Evolutionary conservation across 2,797 vertebrate species (phyloP).

Genomic region (Molossus molossus): DNA sequence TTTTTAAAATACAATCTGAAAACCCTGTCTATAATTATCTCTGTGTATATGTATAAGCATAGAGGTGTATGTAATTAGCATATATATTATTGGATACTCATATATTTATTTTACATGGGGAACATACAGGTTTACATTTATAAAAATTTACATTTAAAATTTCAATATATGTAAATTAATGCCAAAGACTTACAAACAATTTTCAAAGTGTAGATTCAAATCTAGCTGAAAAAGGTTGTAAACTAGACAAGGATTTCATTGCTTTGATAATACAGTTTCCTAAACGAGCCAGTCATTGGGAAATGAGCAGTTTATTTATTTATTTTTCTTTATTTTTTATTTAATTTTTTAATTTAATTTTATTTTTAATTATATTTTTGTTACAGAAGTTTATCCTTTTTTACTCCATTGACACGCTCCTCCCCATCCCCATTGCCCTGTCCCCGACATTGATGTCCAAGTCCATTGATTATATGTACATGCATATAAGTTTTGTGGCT

Average conservation of each 20-base stretch:
- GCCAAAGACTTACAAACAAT: slow-evolving; percentile 27
- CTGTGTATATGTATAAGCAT: background rate
- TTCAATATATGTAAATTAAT: slow-evolving; percentile 34
- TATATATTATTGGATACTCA: background rate
- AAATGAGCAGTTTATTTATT: slow-evolving; percentile 22
- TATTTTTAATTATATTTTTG: no score
- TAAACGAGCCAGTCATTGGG: slow-evolving; percentile 61
- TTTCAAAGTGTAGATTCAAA: slow-evolving; percentile 42
- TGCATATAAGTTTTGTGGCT: no score
- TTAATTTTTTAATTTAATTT: no score
- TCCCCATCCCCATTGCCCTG: no score
- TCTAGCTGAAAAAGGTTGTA: slow-evolving; percentile 35
- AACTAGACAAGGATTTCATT: slow-evolving; percentile 49
- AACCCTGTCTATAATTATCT: background rate
- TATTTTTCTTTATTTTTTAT: no score
- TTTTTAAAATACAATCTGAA: background rate
- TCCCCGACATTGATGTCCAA: no score
- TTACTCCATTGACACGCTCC: no score
- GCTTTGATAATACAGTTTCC: slow-evolving; percentile 52
- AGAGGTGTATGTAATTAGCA: slow-evolving; percentile 12
- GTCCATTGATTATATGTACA: no score
- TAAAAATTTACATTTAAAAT: slow-evolving; percentile 43
- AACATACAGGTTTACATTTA: slow-evolving; percentile 52
- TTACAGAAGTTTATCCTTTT: no score
- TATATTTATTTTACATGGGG: slow-evolving; percentile 20